These are phyloP conservation scores for Coregonus sp. DNA, from an alignment of 2,797 vertebrate species.

Conservation along the genomic window DNA sequence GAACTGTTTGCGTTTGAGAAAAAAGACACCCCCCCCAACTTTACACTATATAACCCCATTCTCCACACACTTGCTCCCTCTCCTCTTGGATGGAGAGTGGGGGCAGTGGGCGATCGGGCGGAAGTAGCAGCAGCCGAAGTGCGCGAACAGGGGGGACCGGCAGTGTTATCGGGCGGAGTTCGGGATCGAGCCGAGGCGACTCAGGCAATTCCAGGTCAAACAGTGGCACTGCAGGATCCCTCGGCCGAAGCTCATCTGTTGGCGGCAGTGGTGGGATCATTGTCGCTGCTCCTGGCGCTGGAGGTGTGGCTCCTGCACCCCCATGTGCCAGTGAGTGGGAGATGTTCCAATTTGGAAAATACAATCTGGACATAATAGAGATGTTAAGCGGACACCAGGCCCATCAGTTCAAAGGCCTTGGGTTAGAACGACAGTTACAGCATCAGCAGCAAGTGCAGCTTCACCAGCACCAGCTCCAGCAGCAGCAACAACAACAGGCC, in stretches of 20 bases:
- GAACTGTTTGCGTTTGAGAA: conserved; percentile 48
- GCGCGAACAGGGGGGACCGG: conserved; percentile 58
- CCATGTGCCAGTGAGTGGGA: conserved; percentile 83
- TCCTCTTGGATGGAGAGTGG: conserved; percentile 73
- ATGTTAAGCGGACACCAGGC: conserved; percentile 87
- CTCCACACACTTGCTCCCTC: conserved; percentile 54
- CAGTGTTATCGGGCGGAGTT: conserved; percentile 66
- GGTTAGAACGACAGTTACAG: conserved; percentile 83
- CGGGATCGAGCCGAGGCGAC: conserved; percentile 53
- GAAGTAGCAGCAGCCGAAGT: conserved; percentile 41
- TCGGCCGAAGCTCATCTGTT: conserved; percentile 63
- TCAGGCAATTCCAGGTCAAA: conserved; percentile 61
- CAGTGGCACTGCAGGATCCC: conserved; percentile 54
- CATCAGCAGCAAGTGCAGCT: conserved; percentile 86
- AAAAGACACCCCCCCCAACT: conserved; percentile 52
- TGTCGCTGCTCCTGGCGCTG: conserved; percentile 71
- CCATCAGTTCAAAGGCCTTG: conserved; percentile 85
- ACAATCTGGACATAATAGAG: conserved; percentile 88
- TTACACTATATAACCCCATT: conserved; percentile 12
- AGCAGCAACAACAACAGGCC: conserved; percentile 83
- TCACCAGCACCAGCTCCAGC: conserved; percentile 83
- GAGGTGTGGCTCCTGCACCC: conserved; percentile 77
- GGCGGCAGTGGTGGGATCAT: conserved; percentile 64
- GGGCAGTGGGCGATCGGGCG: conserved; percentile 66
- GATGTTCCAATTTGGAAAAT: conserved; percentile 89